These are phyloP conservation scores for Pteronura brasiliensis DNA, from an alignment of 2,113 vertebrate species.

Conservation along the genomic window DNA sequence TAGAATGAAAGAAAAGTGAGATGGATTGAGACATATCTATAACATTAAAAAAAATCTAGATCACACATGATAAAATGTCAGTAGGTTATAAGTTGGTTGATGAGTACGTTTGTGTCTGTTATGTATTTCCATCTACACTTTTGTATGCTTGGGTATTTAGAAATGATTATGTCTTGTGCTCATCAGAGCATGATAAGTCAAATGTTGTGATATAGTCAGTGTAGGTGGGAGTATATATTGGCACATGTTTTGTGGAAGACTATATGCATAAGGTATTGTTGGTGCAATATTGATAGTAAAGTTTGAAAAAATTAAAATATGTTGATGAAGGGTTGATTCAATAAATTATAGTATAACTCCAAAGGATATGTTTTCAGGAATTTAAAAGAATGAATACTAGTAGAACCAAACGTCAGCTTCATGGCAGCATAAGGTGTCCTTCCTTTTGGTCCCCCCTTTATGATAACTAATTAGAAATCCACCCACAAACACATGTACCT, in stretches of 20 bases:
- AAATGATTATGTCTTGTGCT: not conserved
- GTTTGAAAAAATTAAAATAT: not conserved
- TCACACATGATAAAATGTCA: not conserved
- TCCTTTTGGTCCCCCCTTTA: not conserved
- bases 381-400: not conserved
- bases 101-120: not conserved
- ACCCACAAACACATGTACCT: not conserved
- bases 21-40: not conserved
- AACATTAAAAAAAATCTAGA: not conserved
- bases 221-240: not conserved
- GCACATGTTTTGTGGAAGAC: not conserved
- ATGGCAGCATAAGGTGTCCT: not conserved
- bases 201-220: not conserved
- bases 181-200: not conserved
- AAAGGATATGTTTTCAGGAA: not conserved
- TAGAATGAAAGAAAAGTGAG: not conserved
- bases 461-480: not conserved
- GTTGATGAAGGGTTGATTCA: not conserved
- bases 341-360: not conserved
- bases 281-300: not conserved
- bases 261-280: not conserved
- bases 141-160: not conserved
- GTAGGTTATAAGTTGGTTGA: not conserved
- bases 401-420: not conserved
- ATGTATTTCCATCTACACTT: not conserved